Evolutionary conservation across 2,797 vertebrate species (phyloP).

Genomic region (Falco peregrinus): DNA sequence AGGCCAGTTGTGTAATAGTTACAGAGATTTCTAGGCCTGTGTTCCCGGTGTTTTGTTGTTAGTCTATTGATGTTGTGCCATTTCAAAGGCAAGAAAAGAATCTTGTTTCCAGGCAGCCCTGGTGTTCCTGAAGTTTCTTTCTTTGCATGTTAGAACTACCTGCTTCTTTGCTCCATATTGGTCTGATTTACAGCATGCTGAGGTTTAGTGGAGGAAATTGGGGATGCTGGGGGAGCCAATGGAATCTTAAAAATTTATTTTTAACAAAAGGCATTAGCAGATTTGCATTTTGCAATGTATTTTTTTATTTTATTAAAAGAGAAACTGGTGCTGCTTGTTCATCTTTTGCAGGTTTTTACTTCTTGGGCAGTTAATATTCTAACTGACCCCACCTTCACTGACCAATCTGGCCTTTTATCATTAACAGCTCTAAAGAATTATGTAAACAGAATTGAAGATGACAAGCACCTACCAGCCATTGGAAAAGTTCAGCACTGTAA

Average conservation of each 20-base stretch:
- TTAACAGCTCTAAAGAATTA: background rate
- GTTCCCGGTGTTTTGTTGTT: conserved; percentile 30
- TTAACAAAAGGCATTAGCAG: background rate
- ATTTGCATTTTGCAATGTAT: background rate
- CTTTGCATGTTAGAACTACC: background rate
- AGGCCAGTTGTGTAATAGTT: conserved; percentile 9
- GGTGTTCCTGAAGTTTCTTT: background rate
- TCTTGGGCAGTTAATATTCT: background rate
- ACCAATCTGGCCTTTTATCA: background rate
- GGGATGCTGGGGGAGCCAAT: background rate
- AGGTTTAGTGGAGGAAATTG: background rate
- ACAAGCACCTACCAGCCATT: background rate
- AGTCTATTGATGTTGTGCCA: conserved; percentile 1
- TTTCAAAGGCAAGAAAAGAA: conserved; percentile 37
- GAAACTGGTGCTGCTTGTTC: background rate
- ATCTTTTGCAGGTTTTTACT: background rate
- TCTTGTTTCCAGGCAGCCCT: conserved; percentile 13
- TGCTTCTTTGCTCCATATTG: background rate
- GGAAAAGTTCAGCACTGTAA: background rate
- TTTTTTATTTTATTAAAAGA: background rate
- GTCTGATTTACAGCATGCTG: background rate
- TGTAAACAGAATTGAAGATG: background rate
- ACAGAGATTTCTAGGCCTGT: background rate
- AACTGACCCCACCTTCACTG: background rate
- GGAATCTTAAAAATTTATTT: background rate